Base-by-base conservation (phyloP, 2,888 invertebrate species). In the Hesperia comma region DNA sequence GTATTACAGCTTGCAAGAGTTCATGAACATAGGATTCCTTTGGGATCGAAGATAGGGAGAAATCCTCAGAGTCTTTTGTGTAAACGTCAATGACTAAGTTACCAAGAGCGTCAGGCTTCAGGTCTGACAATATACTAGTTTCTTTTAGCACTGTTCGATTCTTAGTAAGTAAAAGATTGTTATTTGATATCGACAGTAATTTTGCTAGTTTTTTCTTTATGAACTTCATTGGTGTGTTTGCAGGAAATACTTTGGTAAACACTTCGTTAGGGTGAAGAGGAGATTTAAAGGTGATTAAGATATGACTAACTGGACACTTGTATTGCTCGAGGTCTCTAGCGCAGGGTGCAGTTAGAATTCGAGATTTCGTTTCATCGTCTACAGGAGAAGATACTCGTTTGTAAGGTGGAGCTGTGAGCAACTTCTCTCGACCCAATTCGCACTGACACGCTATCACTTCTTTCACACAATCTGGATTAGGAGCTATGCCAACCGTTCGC, bases 111-210 rank as follows among this genome's bases (percentile, higher is more conserved):
- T 92, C 92, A 46, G 86, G 79, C 72, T 90, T 90, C 12, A 91
- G 70, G 8, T 92, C 88, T 1, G 88, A 87, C 40, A 93, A 70
- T 2, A 86, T 68, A 60, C 79, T 83, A 4, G 84, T 80, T 40
- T 93, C 93, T 72, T 88, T 92, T 40, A 93, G 75, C n/a, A 91
- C 85, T 5, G 83, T 87, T 73, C 92, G 83, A 72, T 90, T 90
- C 75, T 86, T 90, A 3, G 92, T 87, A 19, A 92, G 73, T 58
- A 92, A 67, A 55, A 92, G 78, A 72, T 91, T 91, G 73, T 67
- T 86, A 67, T 86, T 86, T 70, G 90, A 80, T 68, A 90, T 80
- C 7, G 82, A 80, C 61, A 92, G 80, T 71, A 92, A 77, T 80
- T 87, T 90, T 60, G 92, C 83, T 68, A 92, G 77, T 81, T 92